Conservation (phyloP, 2,888 invertebrate species). For the Gibbula magus region DNA sequence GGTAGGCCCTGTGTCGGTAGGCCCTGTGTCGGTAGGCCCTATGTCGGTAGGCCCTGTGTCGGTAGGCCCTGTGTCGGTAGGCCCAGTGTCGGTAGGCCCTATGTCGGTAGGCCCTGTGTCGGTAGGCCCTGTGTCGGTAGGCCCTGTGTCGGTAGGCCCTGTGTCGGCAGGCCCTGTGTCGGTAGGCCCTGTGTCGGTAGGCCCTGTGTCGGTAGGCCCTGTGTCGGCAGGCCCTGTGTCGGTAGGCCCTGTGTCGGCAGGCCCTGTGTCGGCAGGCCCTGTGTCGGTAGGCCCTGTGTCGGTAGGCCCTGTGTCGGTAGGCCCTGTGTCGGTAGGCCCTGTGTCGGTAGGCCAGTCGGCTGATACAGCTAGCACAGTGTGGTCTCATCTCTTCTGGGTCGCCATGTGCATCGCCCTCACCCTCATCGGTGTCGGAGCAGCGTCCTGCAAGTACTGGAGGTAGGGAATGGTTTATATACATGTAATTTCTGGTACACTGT, state of each 20-base stretch:
- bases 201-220: background rate
- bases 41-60: too few relatives aligned
- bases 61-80: background rate
- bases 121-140: background rate
- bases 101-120: too few relatives aligned
- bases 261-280: background rate
- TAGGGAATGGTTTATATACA: conserved; percentile 25
- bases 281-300: too few relatives aligned
- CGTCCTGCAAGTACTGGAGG: conserved; percentile 49
- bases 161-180: background rate
- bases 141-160: too few relatives aligned
- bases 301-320: background rate
- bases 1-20: too few relatives aligned
- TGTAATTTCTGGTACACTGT: too few relatives aligned
- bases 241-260: background rate
- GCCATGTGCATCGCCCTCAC: conserved; percentile 43
- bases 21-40: background rate
- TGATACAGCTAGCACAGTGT: background rate
- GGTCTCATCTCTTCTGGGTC: conserved; percentile 38
- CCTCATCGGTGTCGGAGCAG: conserved; percentile 43
- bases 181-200: too few relatives aligned
- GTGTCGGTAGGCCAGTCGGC: background rate
- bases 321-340: too few relatives aligned
- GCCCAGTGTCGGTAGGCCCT: background rate
- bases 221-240: too few relatives aligned